These are phyloP conservation scores for Argentina silus DNA, from an alignment of 2,797 vertebrate genomes.

Conservation along the genomic window DNA sequence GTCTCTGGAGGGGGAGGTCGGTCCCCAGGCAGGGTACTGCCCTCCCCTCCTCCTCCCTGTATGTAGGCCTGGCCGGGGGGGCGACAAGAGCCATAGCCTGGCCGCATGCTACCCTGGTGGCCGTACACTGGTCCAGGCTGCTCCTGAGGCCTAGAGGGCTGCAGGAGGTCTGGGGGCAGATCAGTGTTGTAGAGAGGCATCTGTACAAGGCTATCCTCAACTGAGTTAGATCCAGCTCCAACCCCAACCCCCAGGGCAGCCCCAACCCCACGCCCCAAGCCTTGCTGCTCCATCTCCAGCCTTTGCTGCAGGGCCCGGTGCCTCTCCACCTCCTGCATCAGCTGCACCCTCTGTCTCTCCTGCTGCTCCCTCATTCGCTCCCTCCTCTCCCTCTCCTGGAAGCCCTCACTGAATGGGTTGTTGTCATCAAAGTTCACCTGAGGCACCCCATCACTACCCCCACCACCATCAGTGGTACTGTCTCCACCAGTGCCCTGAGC, in stretches of 20 bases:
- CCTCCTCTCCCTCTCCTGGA: slow-evolving; percentile 92
- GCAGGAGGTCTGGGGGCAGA: slow-evolving; percentile 87
- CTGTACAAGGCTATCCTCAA: slow-evolving; percentile 77
- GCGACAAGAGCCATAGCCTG: slow-evolving; percentile 54
- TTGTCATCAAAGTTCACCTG: slow-evolving; percentile 97
- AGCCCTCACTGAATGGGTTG: slow-evolving; percentile 97
- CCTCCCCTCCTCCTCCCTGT: slow-evolving; percentile 60
- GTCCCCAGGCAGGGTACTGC: slow-evolving; percentile 69
- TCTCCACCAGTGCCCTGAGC: slow-evolving; percentile 26
- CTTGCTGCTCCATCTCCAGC: slow-evolving; percentile 79
- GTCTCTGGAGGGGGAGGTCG: slow-evolving; percentile 71
- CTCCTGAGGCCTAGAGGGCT: slow-evolving; percentile 71
- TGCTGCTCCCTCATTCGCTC: slow-evolving; percentile 93
- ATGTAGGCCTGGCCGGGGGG: slow-evolving; percentile 71
- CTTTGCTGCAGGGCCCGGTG: slow-evolving; percentile 74
- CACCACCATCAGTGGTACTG: slow-evolving; percentile 24
- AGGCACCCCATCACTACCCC: slow-evolving; percentile 45
- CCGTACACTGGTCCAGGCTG: slow-evolving; percentile 71
- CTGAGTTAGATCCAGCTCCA: slow-evolving; percentile 48
- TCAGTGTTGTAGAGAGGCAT: slow-evolving; percentile 87
- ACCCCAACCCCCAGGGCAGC: neutral
- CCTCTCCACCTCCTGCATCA: slow-evolving; percentile 91
- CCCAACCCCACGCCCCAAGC: slow-evolving; percentile 49
- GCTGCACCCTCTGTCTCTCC: slow-evolving; percentile 90
- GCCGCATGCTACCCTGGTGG: slow-evolving; percentile 60